Conservation (phyloP, 2,113 vertebrate genomes). For the Actenoides lindsayi region DNA sequence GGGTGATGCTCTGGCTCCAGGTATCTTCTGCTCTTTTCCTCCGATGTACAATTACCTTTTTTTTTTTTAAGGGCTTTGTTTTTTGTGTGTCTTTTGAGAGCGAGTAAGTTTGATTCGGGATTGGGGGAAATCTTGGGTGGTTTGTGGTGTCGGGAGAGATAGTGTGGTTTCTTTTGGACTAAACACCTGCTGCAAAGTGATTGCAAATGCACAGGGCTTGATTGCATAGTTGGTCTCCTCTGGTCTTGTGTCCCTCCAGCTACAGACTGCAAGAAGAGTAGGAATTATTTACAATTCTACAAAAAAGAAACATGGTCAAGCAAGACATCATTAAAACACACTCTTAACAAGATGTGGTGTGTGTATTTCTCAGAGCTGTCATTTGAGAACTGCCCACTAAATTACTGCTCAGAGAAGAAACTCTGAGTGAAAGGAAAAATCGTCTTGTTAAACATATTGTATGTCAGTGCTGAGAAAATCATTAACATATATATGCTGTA, state of each 20-base stretch:
- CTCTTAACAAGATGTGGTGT: slow-evolving; percentile 12
- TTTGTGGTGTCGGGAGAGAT: not conserved
- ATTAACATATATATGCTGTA: slow-evolving; percentile 53
- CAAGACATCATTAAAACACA: slow-evolving; percentile 48
- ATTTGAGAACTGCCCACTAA: slow-evolving; percentile 61
- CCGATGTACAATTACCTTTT: not conserved
- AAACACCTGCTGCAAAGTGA: not conserved
- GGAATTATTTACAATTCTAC: slow-evolving; percentile 54
- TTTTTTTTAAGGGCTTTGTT: not conserved
- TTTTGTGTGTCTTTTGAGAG: not conserved
- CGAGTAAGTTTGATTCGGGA: not conserved
- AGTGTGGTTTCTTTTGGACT: not conserved
- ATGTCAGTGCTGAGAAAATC: slow-evolving; percentile 59
- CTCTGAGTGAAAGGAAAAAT: slow-evolving; percentile 47
- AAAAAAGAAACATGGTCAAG: slow-evolving; percentile 60
- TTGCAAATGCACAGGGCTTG: not conserved
- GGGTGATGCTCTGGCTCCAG: slow-evolving; percentile 49
- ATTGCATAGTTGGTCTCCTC: not conserved
- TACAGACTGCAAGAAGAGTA: not conserved
- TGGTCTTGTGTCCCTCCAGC: not conserved
- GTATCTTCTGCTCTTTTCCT: not conserved
- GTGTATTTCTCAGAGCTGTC: slow-evolving; percentile 46
- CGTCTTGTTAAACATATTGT: slow-evolving; percentile 46
- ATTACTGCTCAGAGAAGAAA: slow-evolving; percentile 58
- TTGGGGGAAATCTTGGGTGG: not conserved